These are phyloP conservation scores for Saccopteryx leptura DNA, from an alignment of 2,113 vertebrate genomes.

Conservation along the genomic window DNA sequence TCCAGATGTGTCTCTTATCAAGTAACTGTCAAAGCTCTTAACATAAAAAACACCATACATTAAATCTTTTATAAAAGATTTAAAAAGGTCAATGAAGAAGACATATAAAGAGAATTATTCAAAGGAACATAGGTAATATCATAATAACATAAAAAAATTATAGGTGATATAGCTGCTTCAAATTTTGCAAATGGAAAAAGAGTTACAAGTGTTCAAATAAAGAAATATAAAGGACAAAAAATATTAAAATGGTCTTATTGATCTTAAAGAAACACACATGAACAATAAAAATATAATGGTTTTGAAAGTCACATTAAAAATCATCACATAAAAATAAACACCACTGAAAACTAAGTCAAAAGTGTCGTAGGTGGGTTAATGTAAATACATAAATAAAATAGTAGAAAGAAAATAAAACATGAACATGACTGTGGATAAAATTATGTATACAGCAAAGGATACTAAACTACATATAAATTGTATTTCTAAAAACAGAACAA, in stretches of 20 bases:
- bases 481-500: not conserved
- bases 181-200: not conserved
- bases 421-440: slow-evolving; percentile 28
- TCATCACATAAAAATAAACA: not conserved
- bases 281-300: not conserved
- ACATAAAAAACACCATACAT: not conserved
- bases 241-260: not conserved
- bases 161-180: not conserved
- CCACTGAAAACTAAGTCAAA: not conserved
- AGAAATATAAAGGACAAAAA: not conserved
- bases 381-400: not conserved
- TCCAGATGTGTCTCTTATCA: not conserved
- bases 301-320: not conserved
- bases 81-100: not conserved
- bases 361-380: not conserved
- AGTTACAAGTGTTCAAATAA: not conserved
- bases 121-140: not conserved
- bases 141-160: not conserved
- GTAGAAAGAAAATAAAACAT: not conserved
- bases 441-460: not conserved
- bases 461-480: not conserved
- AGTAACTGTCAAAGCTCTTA: not conserved
- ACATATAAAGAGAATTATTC: not conserved
- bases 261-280: not conserved
- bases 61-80: not conserved